These are phyloP conservation scores for Bambusicola thoracicus DNA, from an alignment of 2,113 vertebrate genomes.

Conservation along the genomic window DNA sequence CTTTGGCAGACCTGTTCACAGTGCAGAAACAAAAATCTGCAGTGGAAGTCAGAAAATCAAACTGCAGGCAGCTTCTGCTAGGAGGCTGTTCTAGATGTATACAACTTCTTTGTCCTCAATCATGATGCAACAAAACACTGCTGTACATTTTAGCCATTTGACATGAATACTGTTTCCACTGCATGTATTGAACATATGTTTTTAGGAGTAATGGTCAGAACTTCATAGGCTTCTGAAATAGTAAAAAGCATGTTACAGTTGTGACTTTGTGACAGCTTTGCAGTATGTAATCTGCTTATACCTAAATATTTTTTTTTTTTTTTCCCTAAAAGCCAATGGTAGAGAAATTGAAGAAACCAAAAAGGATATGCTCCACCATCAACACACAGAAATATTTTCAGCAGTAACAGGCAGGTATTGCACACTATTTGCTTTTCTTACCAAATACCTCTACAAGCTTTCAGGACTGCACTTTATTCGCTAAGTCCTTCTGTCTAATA, in stretches of 20 bases:
- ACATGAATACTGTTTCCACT: neutral
- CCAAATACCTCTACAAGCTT: neutral
- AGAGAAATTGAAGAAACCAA: neutral
- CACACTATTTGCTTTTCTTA: neutral
- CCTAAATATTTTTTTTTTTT: neutral
- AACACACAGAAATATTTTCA: neutral
- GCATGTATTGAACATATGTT: accelerated
- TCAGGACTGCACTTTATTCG: neutral
- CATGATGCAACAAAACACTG: neutral
- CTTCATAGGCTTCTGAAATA: neutral
- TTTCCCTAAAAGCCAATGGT: neutral
- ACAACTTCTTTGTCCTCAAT: no score
- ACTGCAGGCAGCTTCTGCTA: neutral
- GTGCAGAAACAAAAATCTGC: neutral
- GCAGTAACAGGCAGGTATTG: neutral
- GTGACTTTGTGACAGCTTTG: neutral
- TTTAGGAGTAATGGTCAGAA: neutral
- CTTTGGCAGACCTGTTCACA: neutral
- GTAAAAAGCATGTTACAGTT: neutral
- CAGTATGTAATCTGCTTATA: neutral
- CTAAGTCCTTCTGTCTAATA: neutral
- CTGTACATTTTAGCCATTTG: neutral
- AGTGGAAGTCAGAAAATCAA: neutral
- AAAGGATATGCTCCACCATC: neutral
- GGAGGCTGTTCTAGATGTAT: neutral